phyloP scores from a whole-genome alignment of 2,888 invertebrate species.

The Drosophila paracracens region DNA sequence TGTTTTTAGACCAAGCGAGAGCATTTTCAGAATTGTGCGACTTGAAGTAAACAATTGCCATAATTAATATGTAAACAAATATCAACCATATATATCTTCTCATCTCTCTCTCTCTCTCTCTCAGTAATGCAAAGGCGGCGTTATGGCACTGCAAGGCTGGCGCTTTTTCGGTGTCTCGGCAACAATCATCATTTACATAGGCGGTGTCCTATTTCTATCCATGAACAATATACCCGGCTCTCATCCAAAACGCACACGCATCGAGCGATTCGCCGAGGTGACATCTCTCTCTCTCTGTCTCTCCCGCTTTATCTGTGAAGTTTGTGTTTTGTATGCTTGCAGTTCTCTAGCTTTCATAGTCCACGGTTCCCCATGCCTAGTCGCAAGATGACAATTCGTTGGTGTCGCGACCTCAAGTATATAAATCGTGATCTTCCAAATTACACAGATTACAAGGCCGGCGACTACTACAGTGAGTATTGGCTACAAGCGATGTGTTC shows the following conservation, averaged over 20 bases:
- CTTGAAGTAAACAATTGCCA: slow-evolving; percentile 18
- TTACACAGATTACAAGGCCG: slow-evolving; percentile 72
- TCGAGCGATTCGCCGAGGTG: slow-evolving; percentile 84
- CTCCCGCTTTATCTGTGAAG: not conserved
- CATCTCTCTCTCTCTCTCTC: not conserved
- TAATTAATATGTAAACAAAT: slow-evolving; percentile 1
- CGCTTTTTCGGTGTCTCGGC: slow-evolving; percentile 85
- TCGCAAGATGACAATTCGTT: slow-evolving; percentile 83
- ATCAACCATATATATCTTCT: not conserved
- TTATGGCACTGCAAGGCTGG: slow-evolving; percentile 85
- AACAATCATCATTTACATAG: slow-evolving; percentile 84
- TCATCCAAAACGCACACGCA: slow-evolving; percentile 81
- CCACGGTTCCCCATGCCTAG: slow-evolving; percentile 79
- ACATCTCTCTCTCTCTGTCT: slow-evolving; percentile 11
- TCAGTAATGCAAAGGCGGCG: slow-evolving; percentile 80
- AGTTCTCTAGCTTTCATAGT: slow-evolving; percentile 83
- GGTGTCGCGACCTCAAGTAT: slow-evolving; percentile 84
- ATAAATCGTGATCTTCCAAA: slow-evolving; percentile 80
- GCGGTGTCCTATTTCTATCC: slow-evolving; percentile 84
- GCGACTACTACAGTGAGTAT: slow-evolving; percentile 68
- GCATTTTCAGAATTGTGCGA: slow-evolving; percentile 3
- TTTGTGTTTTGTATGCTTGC: not conserved
- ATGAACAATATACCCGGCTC: slow-evolving; percentile 84
- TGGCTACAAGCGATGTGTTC: not conserved
- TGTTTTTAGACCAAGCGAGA: slow-evolving; percentile 8